Conservation (phyloP, 2,113 vertebrate species). For the Silurus meridionalis region DNA sequence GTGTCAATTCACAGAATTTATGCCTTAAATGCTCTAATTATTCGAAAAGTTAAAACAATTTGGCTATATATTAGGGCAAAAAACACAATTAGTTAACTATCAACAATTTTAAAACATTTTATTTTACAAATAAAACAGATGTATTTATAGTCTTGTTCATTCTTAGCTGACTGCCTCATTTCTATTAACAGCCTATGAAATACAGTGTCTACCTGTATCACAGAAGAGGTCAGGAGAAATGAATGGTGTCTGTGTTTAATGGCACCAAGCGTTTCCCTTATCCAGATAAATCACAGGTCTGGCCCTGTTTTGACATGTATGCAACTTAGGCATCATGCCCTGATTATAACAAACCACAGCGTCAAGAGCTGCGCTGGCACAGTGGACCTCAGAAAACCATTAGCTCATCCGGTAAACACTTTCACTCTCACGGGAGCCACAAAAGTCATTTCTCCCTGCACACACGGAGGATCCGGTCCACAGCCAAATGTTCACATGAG, state of each 20-base stretch:
- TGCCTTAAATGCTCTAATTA: background rate
- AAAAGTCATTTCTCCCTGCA: slow-evolving; percentile 6
- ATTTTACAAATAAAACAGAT: slow-evolving; percentile 27
- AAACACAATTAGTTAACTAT: no score
- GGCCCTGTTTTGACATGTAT: slow-evolving; percentile 42
- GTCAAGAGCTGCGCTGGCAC: slow-evolving; percentile 49
- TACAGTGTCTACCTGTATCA: slow-evolving; percentile 9
- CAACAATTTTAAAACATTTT: no score
- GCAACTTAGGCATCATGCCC: slow-evolving; percentile 39
- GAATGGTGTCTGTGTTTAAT: slow-evolving; percentile 43
- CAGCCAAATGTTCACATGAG: slow-evolving; percentile 50
- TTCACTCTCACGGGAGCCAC: slow-evolving; percentile 41
- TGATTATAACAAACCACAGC: slow-evolving; percentile 59
- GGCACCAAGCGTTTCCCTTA: slow-evolving; percentile 36
- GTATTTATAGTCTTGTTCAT: slow-evolving; percentile 6
- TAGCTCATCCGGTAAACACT: slow-evolving; percentile 57
- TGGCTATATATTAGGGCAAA: no score
- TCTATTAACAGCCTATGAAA: background rate
- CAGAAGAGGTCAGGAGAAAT: slow-evolving; percentile 40
- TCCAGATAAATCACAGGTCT: slow-evolving; percentile 42
- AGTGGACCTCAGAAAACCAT: slow-evolving; percentile 61
- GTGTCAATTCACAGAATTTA: slow-evolving; percentile 19
- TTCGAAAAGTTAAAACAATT: background rate
- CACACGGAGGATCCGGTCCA: slow-evolving; percentile 31
- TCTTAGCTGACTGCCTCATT: background rate